These are phyloP conservation scores for Neosilurus hyrtlii DNA, from an alignment of 2,797 vertebrate genomes.

Conservation along the genomic window DNA sequence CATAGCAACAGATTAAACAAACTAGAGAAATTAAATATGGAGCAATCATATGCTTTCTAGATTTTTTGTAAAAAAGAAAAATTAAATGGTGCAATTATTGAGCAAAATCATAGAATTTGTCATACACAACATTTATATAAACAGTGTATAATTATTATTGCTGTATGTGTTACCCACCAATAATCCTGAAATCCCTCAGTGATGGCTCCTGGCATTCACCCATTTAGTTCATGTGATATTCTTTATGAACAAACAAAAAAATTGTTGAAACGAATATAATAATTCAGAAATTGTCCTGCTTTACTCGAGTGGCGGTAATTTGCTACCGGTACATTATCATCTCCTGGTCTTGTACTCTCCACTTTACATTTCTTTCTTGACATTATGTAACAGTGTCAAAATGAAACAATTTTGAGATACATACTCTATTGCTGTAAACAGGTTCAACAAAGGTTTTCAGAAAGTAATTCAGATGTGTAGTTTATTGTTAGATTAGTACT, in stretches of 20 bases:
- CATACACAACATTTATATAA: background rate
- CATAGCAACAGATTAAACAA: background rate
- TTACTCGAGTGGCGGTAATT: conserved; percentile 18
- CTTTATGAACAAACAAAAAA: conserved; percentile 15
- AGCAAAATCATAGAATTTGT: background rate
- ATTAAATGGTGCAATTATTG: background rate
- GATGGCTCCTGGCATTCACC: background rate
- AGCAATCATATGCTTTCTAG: background rate
- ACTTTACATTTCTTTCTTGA: background rate
- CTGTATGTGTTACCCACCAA: background rate
- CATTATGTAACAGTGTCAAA: conserved; percentile 17
- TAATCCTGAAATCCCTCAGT: background rate
- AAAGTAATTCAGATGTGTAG: background rate
- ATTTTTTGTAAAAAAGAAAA: background rate
- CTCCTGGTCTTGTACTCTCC: background rate
- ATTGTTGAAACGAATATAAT: background rate
- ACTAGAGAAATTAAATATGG: background rate
- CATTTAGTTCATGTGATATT: conserved; percentile 31
- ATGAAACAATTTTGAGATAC: conserved; percentile 3
- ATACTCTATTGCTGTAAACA: background rate
- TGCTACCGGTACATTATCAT: conserved; percentile 20
- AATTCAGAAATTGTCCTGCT: conserved; percentile 9
- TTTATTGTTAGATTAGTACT: background rate
- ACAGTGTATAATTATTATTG: background rate
- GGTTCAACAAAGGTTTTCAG: background rate